Conservation (phyloP, 2,888 invertebrate genomes). For the Apodemia hepburni region DNA sequence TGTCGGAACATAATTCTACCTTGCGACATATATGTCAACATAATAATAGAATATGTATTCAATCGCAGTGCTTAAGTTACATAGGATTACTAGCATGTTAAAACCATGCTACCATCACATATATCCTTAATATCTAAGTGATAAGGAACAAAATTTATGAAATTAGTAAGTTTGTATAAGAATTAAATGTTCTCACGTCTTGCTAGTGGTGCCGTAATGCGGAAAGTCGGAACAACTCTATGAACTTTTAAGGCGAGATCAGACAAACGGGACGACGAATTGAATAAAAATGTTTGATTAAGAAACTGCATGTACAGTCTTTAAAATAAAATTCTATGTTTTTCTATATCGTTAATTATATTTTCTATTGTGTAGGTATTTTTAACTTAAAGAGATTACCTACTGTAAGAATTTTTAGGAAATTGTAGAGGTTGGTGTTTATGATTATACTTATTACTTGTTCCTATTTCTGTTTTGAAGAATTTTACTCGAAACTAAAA, state of each 20-base stretch:
- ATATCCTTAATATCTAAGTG: conserved; percentile 34
- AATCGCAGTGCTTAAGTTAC: conserved; percentile 48
- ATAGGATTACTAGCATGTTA: conserved; percentile 33
- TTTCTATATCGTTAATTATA: too few relatives aligned
- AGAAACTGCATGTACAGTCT: neutral
- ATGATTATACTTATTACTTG: too few relatives aligned
- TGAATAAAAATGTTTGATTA: conserved; percentile 1
- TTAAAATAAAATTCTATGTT: neutral
- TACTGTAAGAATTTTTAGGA: too few relatives aligned
- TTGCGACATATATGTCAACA: conserved; percentile 14
- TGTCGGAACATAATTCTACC: conserved; percentile 7
- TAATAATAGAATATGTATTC: conserved; percentile 44
- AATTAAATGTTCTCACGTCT: conserved; percentile 52
- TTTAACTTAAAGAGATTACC: too few relatives aligned
- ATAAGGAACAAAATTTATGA: conserved; percentile 34
- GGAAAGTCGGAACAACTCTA: conserved; percentile 38
- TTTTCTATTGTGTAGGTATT: too few relatives aligned
- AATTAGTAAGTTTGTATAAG: conserved; percentile 23
- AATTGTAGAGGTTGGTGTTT: too few relatives aligned
- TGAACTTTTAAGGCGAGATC: conserved; percentile 12
- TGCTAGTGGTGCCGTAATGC: conserved; percentile 46
- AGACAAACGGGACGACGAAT: neutral
- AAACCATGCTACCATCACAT: conserved; percentile 20
- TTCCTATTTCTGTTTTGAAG: too few relatives aligned
- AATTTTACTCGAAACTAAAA: too few relatives aligned